Evolutionary conservation across 2,888 invertebrate species (phyloP).

Genomic region (Yponomeuta evonymella): DNA sequence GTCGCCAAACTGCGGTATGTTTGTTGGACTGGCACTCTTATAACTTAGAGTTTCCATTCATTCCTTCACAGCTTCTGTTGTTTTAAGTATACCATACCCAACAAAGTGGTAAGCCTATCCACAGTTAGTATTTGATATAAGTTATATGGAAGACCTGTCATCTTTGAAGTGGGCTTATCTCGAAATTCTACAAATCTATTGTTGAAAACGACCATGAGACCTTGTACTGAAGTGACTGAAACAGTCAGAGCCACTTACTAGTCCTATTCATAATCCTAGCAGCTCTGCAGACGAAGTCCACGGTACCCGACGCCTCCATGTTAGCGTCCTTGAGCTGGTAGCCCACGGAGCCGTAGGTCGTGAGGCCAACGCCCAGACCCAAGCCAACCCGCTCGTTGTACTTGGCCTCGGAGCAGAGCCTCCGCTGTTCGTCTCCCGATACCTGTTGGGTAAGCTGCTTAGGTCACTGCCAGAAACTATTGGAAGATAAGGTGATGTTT

Average conservation of each 20-base stretch:
- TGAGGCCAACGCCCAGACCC: conserved; percentile 67
- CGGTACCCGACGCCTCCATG: conserved; percentile 83
- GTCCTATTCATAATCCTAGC: conserved; percentile 84
- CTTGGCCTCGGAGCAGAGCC: conserved; percentile 79
- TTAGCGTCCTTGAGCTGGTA: conserved; percentile 88
- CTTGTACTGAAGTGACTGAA: neutral
- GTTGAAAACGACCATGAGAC: neutral
- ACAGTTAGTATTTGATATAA: too few species aligned
- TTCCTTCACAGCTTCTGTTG: too few species aligned
- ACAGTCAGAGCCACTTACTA: conserved; percentile 57
- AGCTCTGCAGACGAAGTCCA: conserved; percentile 84
- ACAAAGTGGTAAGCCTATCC: too few species aligned
- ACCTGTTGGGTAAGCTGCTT: conserved; percentile 57
- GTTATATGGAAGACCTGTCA: too few species aligned
- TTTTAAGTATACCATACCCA: too few species aligned
- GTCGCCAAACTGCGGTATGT: too few species aligned
- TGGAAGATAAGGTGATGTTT: neutral
- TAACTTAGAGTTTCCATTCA: too few species aligned
- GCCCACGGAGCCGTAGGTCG: conserved; percentile 85
- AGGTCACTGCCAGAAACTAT: neutral
- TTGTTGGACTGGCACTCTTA: too few species aligned
- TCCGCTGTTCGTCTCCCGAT: conserved; percentile 83
- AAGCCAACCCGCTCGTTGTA: conserved; percentile 68
- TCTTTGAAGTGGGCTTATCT: too few species aligned
- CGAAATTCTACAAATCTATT: too few species aligned